Conservation (phyloP, 2,888 invertebrate genomes). For the Metellina segmentata region DNA sequence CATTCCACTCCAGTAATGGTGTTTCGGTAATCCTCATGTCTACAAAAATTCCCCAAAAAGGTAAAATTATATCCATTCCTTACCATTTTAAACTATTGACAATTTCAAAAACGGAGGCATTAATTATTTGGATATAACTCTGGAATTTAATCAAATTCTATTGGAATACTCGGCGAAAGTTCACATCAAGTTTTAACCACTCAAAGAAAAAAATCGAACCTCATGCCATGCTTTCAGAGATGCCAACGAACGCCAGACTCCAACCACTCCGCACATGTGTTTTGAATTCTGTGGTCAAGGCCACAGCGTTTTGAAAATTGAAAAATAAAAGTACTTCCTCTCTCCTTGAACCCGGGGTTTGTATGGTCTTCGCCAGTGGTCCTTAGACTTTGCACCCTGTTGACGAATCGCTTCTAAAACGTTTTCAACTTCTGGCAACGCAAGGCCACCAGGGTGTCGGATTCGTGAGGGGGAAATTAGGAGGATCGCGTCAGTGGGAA, state of each 20-base stretch:
- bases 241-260: not conserved
- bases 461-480: constrained; percentile 12
- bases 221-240: not conserved
- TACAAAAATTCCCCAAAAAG: no score
- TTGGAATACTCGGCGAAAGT: no score
- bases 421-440: constrained; percentile 30
- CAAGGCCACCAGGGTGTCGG: constrained; percentile 30
- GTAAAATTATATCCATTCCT: no score
- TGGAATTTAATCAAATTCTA: no score
- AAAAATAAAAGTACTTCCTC: not conserved
- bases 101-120: no score
- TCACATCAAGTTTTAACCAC: no score
- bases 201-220: not conserved
- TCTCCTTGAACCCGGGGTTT: constrained; percentile 3
- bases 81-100: no score
- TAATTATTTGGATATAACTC: no score
- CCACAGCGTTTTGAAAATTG: not conserved
- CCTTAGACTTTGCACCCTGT: constrained; percentile 41
- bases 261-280: not conserved
- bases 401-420: not conserved
- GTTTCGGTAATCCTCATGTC: no score
- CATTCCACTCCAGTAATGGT: no score
- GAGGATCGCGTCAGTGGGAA: not conserved
- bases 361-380: constrained; percentile 19
- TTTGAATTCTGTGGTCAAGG: not conserved